phyloP scores from a whole-genome alignment of 2,113 vertebrate species.

The Sterna hirundo region DNA sequence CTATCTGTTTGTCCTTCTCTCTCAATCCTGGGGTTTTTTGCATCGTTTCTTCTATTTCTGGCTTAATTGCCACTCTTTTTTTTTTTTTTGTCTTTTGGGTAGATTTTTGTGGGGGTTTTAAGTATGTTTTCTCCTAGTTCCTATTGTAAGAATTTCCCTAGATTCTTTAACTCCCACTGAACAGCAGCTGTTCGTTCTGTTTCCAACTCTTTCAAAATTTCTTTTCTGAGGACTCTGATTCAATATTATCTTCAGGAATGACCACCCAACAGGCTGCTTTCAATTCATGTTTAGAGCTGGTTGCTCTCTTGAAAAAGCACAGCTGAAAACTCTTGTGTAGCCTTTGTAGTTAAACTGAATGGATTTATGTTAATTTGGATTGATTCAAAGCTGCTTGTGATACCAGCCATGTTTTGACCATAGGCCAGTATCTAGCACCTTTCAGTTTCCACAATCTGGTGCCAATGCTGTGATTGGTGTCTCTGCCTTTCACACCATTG shows the following conservation, averaged over 20 bases:
- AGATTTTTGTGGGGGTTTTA: neutral
- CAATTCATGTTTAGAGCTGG: neutral
- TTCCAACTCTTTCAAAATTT: neutral
- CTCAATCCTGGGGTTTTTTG: neutral
- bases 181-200: neutral
- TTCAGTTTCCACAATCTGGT: neutral
- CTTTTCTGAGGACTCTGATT: neutral
- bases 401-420: neutral
- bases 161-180: neutral
- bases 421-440: neutral
- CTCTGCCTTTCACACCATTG: too few relatives aligned
- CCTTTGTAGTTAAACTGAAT: neutral
- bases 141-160: neutral
- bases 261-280: neutral
- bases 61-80: neutral
- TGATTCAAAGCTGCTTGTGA: neutral
- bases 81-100: neutral
- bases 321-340: neutral
- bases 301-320: neutral
- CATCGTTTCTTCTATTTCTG: neutral
- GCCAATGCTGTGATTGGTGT: neutral
- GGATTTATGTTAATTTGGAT: neutral
- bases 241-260: neutral
- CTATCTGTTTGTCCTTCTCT: neutral
- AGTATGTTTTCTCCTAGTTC: neutral